These are phyloP conservation scores for Zaprionus nigranus DNA, from an alignment of 1,140 invertebrate genomes.

Conservation along the genomic window DNA sequence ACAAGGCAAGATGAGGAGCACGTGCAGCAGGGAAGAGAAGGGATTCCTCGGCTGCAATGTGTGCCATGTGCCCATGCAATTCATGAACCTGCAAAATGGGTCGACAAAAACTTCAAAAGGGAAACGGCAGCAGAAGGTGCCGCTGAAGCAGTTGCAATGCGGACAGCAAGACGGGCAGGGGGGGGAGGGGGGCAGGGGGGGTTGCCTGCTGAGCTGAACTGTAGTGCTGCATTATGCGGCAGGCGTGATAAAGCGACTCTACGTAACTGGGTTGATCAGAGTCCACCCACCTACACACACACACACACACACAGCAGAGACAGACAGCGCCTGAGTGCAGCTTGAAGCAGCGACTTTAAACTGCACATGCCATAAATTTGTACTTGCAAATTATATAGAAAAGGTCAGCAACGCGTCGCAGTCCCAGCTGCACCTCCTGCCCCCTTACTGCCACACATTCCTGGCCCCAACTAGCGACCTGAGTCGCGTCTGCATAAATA, in stretches of 20 bases:
- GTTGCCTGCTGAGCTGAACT: constrained; percentile 2
- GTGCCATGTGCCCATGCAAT: constrained; percentile 53
- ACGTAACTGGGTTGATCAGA: constrained; percentile 57
- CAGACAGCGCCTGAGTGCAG: constrained; percentile 6
- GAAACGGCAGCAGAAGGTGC: constrained; percentile 61
- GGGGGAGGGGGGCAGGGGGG: too few relatives aligned
- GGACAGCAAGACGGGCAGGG: background rate
- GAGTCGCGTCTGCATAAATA: constrained; percentile 55
- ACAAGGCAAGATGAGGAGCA: constrained; percentile 1
- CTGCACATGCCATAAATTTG: constrained; percentile 46
- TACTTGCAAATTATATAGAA: constrained; percentile 52
- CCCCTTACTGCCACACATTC: too few relatives aligned
- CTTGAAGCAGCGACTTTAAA: too few relatives aligned
- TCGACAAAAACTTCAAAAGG: constrained; percentile 76
- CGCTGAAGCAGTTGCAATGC: constrained; percentile 11
- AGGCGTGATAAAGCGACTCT: constrained; percentile 69
- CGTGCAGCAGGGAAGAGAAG: background rate
- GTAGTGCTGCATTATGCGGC: constrained; percentile 53
- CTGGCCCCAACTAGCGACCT: background rate
- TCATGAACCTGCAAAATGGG: constrained; percentile 78
- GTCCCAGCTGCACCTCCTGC: background rate
- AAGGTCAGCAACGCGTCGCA: constrained; percentile 6
- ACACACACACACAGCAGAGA: background rate
- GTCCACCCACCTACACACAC: constrained; percentile 13
- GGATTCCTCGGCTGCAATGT: constrained; percentile 9